These are phyloP conservation scores for Willisornis vidua DNA, from an alignment of 2,113 vertebrate genomes.

Conservation along the genomic window DNA sequence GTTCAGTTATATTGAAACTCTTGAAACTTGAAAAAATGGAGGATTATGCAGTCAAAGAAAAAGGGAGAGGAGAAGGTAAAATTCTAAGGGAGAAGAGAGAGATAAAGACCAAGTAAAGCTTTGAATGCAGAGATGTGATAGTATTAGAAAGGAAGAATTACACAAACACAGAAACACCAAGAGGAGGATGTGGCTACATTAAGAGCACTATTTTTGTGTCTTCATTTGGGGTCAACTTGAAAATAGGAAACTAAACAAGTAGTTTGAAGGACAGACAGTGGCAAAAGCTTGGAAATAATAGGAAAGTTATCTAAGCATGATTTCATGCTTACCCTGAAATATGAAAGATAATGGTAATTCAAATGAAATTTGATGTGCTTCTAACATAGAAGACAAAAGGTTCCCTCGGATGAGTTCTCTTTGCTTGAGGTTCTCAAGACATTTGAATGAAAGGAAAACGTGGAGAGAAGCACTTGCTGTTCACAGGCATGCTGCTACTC, in stretches of 20 bases:
- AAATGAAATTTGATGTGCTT: not conserved
- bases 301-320: not conserved
- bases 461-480: not conserved
- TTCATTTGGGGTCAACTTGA: not conserved
- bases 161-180: not conserved
- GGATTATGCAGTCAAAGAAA: not conserved
- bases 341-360: not conserved
- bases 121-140: not conserved
- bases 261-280: not conserved
- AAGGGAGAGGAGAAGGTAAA: not conserved
- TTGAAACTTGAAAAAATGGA: not conserved
- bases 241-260: not conserved
- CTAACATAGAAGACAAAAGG: not conserved
- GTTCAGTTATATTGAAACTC: not conserved
- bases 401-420: not conserved
- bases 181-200: not conserved
- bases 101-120: not conserved
- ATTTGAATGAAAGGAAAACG: not conserved
- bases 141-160: constrained; percentile 18
- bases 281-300: not conserved
- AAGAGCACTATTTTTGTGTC: not conserved
- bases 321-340: not conserved
- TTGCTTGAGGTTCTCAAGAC: not conserved
- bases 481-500: not conserved
- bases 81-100: not conserved